These are phyloP conservation scores for Limenitis camilla DNA, from an alignment of 2,888 invertebrate genomes.

Conservation along the genomic window DNA sequence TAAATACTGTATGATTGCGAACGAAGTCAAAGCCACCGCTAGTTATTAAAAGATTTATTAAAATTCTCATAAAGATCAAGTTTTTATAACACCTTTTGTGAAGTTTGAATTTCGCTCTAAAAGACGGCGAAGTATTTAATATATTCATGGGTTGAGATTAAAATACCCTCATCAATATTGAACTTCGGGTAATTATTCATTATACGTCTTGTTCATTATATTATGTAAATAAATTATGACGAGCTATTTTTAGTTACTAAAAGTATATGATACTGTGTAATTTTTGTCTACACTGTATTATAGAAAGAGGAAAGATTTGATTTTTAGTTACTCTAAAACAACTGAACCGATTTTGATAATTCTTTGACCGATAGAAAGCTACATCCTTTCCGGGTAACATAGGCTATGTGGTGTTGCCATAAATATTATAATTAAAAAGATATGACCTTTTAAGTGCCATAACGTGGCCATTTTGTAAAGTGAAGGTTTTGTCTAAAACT, in stretches of 20 bases:
- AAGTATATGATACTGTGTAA: neutral
- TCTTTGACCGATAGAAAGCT: too few relatives aligned
- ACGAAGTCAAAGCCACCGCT: too few relatives aligned
- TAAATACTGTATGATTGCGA: too few relatives aligned
- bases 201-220: conserved; percentile 6
- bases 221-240: conserved; percentile 3
- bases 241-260: neutral
- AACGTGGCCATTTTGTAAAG: too few relatives aligned
- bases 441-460: too few relatives aligned
- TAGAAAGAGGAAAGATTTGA: too few relatives aligned
- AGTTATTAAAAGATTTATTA: neutral
- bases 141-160: conserved; percentile 21
- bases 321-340: too few relatives aligned
- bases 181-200: conserved; percentile 18
- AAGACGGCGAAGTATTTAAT: conserved; percentile 10
- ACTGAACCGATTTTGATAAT: too few relatives aligned
- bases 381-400: too few relatives aligned
- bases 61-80: neutral
- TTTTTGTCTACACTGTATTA: neutral
- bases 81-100: neutral
- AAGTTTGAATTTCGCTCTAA: neutral
- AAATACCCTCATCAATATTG: conserved; percentile 15
- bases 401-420: too few relatives aligned
- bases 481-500: too few relatives aligned
- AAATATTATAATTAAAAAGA: too few relatives aligned